Conservation (phyloP, 2,113 vertebrate genomes). For the Rhadina sibilatrix region DNA sequence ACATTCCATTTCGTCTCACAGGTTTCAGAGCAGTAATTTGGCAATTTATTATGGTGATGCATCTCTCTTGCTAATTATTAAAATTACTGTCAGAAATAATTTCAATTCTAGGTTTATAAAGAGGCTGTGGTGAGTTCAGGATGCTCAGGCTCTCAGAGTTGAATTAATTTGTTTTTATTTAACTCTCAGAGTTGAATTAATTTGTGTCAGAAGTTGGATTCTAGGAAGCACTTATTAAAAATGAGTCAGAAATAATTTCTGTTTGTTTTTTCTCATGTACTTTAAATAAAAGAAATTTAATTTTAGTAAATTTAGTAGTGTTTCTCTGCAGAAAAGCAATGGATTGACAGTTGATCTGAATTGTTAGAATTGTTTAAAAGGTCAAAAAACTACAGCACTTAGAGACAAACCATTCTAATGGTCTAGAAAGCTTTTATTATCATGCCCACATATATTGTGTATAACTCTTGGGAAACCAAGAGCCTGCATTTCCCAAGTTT, state of each 20-base stretch:
- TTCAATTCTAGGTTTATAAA: neutral
- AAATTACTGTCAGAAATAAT: neutral
- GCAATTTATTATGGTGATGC: neutral
- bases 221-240: neutral
- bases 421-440: neutral
- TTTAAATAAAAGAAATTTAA: neutral
- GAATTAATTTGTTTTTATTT: neutral
- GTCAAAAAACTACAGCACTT: neutral
- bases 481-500: neutral
- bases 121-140: neutral
- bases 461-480: neutral
- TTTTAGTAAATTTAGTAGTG: neutral
- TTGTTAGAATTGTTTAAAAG: neutral
- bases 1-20: neutral
- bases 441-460: neutral
- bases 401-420: neutral
- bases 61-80: neutral
- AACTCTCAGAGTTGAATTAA: neutral
- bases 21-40: neutral
- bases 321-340: neutral
- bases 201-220: neutral
- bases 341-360: neutral
- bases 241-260: neutral
- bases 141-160: neutral
- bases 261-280: neutral